Percentiles rank a stretch among this genome's conserved stretches.
phyloP scores from a whole-genome alignment of 2,888 invertebrate genomes.

The Cheilosia vulpina region DNA sequence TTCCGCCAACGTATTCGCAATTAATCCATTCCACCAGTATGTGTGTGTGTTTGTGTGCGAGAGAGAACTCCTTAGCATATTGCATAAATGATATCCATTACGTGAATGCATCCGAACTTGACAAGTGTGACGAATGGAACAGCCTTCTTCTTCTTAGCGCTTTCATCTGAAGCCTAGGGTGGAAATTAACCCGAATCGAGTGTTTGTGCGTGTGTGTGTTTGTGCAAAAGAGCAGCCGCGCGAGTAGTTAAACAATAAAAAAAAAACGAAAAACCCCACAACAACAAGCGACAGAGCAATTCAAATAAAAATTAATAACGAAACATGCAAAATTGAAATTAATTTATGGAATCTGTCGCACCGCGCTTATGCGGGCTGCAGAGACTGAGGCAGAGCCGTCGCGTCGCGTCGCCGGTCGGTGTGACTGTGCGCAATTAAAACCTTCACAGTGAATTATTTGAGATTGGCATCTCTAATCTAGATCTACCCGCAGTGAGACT shows the following conservation, averaged over 20 bases:
- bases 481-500: slow-evolving; percentile 13
- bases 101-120: slow-evolving; percentile 72
- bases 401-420: background rate
- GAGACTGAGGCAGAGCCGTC: background rate
- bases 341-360: slow-evolving; percentile 81
- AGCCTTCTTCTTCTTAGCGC: slow-evolving; percentile 74
- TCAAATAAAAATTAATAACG: slow-evolving; percentile 77
- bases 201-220: background rate
- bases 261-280: slow-evolving; percentile 16
- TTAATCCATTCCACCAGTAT: slow-evolving; percentile 30
- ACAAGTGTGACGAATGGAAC: slow-evolving; percentile 74
- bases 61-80: slow-evolving; percentile 70
- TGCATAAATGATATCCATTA: slow-evolving; percentile 54
- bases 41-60: slow-evolving; percentile 2
- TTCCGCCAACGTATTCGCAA: slow-evolving; percentile 38
- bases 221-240: slow-evolving; percentile 66
- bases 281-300: slow-evolving; percentile 69
- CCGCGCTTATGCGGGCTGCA: slow-evolving; percentile 29
- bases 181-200: slow-evolving; percentile 71
- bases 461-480: slow-evolving; percentile 57
- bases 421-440: slow-evolving; percentile 64
- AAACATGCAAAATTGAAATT: slow-evolving; percentile 83
- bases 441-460: slow-evolving; percentile 68
- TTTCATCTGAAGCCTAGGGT: slow-evolving; percentile 74
- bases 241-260: slow-evolving; percentile 34